These are phyloP conservation scores for Capromys pilorides DNA, from an alignment of 2,797 vertebrate species.

Conservation along the genomic window DNA sequence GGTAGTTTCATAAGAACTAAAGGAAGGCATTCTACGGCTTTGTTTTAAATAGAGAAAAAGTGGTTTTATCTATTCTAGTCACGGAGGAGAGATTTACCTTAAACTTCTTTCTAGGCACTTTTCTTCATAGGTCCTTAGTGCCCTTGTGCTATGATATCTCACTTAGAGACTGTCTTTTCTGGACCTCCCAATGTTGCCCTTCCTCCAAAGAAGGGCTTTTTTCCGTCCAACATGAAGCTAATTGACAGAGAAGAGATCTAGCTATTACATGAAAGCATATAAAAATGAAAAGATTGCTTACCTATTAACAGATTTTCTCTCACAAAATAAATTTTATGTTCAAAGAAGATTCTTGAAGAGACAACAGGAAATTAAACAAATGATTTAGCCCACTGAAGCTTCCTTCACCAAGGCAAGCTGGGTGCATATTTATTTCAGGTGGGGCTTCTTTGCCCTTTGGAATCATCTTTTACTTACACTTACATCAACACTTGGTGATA, in stretches of 20 bases:
- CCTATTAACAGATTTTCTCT: background rate
- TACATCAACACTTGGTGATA: background rate
- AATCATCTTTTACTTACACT: constrained; percentile 24
- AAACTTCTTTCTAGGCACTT: background rate
- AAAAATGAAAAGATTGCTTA: constrained; percentile 21
- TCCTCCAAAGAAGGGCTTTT: background rate
- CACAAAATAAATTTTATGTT: constrained; percentile 36
- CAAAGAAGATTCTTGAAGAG: constrained; percentile 33
- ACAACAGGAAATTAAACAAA: constrained; percentile 16
- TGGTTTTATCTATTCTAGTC: background rate
- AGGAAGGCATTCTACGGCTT: background rate
- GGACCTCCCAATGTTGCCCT: background rate
- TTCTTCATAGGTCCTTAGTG: background rate
- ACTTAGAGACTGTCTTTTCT: background rate
- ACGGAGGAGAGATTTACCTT: background rate
- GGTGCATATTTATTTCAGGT: background rate
- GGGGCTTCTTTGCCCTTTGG: background rate
- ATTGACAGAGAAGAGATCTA: background rate
- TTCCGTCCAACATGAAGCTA: background rate
- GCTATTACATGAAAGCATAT: constrained; percentile 25
- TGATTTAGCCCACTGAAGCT: background rate
- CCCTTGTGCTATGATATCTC: background rate
- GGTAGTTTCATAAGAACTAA: background rate
- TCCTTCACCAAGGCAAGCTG: background rate
- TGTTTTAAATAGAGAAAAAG: background rate